phyloP scores from a whole-genome alignment of 2,113 vertebrate species.

The Bos javanicus region DNA sequence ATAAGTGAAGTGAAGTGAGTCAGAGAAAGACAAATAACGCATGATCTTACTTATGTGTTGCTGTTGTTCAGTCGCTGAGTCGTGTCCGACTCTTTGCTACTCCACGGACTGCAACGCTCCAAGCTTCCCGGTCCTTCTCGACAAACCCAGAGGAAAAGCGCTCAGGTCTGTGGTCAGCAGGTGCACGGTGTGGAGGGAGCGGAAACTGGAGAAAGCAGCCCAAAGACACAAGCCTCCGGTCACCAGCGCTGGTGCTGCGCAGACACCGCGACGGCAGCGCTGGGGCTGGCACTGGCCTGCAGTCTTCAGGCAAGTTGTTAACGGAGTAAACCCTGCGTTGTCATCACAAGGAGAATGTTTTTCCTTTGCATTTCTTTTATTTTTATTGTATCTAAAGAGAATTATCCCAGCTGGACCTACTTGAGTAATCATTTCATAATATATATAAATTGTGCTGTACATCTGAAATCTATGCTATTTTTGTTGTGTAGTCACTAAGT shows the following conservation, averaged over 20 bases:
- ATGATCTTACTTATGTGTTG: fast-evolving
- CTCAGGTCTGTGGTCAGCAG: background rate
- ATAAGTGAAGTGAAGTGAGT: background rate
- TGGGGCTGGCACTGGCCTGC: fast-evolving
- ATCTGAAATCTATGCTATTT: background rate
- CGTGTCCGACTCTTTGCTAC: background rate
- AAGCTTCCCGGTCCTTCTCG: background rate
- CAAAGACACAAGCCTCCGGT: fast-evolving
- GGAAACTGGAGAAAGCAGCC: background rate
- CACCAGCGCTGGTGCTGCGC: fast-evolving
- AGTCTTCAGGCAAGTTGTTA: fast-evolving
- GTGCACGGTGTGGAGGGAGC: background rate
- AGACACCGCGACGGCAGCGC: fast-evolving
- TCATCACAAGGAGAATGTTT: background rate
- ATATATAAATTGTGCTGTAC: too few species aligned
- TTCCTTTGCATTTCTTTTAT: background rate
- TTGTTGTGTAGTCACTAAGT: background rate
- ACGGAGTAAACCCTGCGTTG: background rate
- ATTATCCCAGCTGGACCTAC: background rate
- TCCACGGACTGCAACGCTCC: fast-evolving
- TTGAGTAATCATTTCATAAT: background rate
- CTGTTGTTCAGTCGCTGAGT: fast-evolving
- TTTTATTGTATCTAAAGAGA: background rate
- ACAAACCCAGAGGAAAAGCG: background rate
- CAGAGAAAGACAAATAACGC: background rate